Percentiles rank a stretch among this genome's conserved stretches.
phyloP scores from a whole-genome alignment of 2,797 vertebrate genomes.

The Sebastes vulpes region DNA sequence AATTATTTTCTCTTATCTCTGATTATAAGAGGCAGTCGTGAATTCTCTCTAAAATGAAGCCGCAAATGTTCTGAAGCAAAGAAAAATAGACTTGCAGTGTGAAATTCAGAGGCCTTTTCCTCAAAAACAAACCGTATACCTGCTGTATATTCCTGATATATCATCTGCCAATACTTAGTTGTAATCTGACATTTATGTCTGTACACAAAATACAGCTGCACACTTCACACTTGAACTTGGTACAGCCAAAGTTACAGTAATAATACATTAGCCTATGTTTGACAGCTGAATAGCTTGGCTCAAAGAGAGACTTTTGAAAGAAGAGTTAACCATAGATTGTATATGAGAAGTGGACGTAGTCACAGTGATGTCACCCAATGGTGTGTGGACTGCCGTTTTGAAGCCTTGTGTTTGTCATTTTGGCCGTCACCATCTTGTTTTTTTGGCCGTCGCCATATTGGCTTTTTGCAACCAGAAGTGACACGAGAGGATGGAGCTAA shows the following conservation, averaged over 20 bases:
- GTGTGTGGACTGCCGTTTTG: no score
- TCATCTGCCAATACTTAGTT: neutral
- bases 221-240: neutral
- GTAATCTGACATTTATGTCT: neutral
- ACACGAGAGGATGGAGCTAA: no score
- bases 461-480: no score
- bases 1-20: constrained; percentile 46
- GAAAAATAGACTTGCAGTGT: neutral
- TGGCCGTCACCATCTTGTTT: no score
- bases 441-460: no score
- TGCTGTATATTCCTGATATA: neutral
- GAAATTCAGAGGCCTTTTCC: neutral
- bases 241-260: neutral
- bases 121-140: neutral
- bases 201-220: neutral
- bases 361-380: no score
- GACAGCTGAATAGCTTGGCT: no score
- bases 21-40: constrained; percentile 15
- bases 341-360: no score
- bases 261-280: no score
- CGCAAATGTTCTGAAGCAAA: neutral
- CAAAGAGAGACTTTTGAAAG: no score
- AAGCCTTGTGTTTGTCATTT: no score
- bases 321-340: no score
- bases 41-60: constrained; percentile 15